These are phyloP conservation scores for Muscicapa adusta DNA, from an alignment of 2,113 vertebrate species.

Conservation along the genomic window DNA sequence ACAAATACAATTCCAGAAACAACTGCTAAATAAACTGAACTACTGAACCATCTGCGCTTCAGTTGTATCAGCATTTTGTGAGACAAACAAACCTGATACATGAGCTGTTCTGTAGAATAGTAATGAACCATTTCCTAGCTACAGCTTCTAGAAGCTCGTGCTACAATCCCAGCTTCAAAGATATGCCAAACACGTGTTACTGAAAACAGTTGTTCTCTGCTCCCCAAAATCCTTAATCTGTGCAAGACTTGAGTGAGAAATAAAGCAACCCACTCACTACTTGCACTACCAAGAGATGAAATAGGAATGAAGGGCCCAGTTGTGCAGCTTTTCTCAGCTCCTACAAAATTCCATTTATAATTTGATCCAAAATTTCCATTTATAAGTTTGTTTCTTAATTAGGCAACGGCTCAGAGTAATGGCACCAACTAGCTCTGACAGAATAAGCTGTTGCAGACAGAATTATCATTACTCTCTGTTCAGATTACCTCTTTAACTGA, in stretches of 20 bases:
- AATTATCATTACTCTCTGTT: background rate
- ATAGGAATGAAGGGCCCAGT: background rate
- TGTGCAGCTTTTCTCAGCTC: background rate
- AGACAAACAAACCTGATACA: slow-evolving; percentile 4
- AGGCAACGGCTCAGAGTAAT: background rate
- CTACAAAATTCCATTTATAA: background rate
- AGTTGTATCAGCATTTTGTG: slow-evolving; percentile 32
- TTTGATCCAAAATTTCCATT: background rate
- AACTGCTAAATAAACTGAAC: slow-evolving; percentile 18
- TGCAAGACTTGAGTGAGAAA: background rate
- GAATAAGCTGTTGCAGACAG: background rate
- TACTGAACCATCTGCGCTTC: slow-evolving; percentile 16
- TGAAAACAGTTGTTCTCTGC: background rate
- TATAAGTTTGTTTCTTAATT: background rate
- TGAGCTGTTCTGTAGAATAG: background rate
- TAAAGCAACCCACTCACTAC: background rate
- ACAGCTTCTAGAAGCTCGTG: background rate
- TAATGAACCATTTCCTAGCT: background rate
- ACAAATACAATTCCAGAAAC: slow-evolving; percentile 8
- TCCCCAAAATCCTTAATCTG: background rate
- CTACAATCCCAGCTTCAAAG: background rate
- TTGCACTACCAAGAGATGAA: background rate
- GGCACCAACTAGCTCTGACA: background rate
- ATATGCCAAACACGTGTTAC: background rate
- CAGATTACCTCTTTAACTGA: background rate